These are phyloP conservation scores for Agrypnus murinus DNA, from an alignment of 2,888 invertebrate genomes.

Conservation along the genomic window DNA sequence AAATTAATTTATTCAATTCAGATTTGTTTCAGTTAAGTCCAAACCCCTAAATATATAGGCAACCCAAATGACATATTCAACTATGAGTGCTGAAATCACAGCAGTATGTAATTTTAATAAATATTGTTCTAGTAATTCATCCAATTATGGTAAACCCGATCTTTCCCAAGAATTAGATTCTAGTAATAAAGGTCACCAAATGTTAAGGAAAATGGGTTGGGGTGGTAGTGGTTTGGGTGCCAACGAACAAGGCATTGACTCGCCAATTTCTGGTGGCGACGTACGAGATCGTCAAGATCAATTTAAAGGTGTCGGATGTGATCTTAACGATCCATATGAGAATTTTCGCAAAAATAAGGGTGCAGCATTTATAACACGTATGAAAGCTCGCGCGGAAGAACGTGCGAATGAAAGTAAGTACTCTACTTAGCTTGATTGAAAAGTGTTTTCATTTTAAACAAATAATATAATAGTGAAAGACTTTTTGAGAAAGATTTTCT, in stretches of 20 bases:
- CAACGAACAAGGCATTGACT: slow-evolving; percentile 95
- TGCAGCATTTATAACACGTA: slow-evolving; percentile 94
- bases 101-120: too few species aligned
- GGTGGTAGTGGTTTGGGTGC: slow-evolving; percentile 94
- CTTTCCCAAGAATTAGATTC: slow-evolving; percentile 78
- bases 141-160: slow-evolving; percentile 20
- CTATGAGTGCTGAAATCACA: too few species aligned
- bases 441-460: too few species aligned
- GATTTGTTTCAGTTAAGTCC: too few species aligned
- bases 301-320: slow-evolving; percentile 96
- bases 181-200: slow-evolving; percentile 96
- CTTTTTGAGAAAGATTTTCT: too few species aligned
- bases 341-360: slow-evolving; percentile 97
- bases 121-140: too few species aligned
- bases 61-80: too few species aligned
- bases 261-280: slow-evolving; percentile 94
- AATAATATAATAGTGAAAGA: too few species aligned
- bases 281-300: slow-evolving; percentile 93
- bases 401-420: slow-evolving; percentile 72
- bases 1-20: too few species aligned
- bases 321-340: slow-evolving; percentile 96
- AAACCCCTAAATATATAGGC: too few species aligned
- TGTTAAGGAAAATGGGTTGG: slow-evolving; percentile 99
- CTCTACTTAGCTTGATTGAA: background rate
- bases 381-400: slow-evolving; percentile 93